A percentile compares a stretch with the other conserved stretches of the same genome.
Conservation (phyloP, 2,888 invertebrate species). For the Melipona beecheii region DNA sequence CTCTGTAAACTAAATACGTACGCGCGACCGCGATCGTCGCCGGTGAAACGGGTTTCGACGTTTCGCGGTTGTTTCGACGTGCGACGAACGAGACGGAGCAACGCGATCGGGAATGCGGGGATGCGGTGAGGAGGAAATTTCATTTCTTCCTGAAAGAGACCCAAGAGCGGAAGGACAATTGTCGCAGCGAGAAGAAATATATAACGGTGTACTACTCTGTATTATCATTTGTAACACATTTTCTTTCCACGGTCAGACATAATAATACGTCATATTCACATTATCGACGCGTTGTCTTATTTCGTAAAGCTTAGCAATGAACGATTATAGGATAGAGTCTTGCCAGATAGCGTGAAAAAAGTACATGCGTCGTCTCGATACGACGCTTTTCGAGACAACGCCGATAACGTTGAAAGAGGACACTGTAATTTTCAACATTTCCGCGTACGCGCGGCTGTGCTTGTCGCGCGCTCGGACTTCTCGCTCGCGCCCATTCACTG, state of each 20-base stretch:
- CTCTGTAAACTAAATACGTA: no score
- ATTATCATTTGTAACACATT: slow-evolving; percentile 39
- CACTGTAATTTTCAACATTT: slow-evolving; percentile 6
- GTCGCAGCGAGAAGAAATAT: no score
- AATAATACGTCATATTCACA: slow-evolving; percentile 20
- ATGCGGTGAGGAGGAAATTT: no score
- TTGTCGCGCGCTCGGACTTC: not conserved
- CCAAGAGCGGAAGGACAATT: no score
- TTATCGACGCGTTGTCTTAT: slow-evolving; percentile 1
- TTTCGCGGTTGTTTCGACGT: no score
- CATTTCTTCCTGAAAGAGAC: no score
- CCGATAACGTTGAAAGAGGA: not conserved
- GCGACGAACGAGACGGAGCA: no score
- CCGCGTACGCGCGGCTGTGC: not conserved
- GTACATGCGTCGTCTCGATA: not conserved
- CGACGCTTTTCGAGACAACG: not conserved
- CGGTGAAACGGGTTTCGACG: not conserved
- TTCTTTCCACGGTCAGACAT: slow-evolving; percentile 13
- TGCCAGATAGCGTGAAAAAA: no score
- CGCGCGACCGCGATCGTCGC: not conserved
- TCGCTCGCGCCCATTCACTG: not conserved
- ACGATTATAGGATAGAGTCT: slow-evolving; percentile 88
- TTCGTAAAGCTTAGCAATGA: not conserved
- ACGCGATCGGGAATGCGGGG: no score
- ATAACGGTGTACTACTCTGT: slow-evolving; percentile 13